Conservation (phyloP, 2,888 invertebrate species). For the Galeopsomyia nigrocyanea region DNA sequence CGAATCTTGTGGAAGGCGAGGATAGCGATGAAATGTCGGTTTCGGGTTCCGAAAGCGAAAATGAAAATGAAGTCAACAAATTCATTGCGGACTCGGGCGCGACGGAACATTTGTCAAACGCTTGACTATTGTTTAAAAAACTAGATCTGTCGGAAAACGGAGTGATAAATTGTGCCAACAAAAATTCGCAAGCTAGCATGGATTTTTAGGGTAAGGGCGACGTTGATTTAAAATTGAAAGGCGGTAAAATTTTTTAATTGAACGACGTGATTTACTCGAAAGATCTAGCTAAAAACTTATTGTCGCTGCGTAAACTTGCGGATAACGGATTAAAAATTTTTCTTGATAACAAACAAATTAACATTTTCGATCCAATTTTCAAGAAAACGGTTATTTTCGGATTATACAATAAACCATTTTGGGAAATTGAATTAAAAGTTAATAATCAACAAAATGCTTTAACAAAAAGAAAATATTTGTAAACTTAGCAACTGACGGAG, state of each 20-base stretch:
- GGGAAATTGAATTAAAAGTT: too few relatives aligned
- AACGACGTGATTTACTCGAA: slow-evolving; percentile 10
- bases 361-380: too few relatives aligned
- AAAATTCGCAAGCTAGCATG: not conserved
- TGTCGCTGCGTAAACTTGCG: not conserved
- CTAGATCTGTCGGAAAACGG: not conserved
- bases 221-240: not conserved
- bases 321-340: not conserved
- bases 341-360: slow-evolving; percentile 3
- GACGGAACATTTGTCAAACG: slow-evolving; percentile 12
- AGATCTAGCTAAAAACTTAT: slow-evolving; percentile 1
- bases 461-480: too few relatives aligned
- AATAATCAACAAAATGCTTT: too few relatives aligned
- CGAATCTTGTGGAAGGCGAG: too few relatives aligned
- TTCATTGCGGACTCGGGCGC: slow-evolving; percentile 19
- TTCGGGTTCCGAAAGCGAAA: too few relatives aligned
- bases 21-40: too few relatives aligned
- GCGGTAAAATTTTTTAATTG: slow-evolving; percentile 38
- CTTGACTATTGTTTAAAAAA: slow-evolving; percentile 8
- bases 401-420: too few relatives aligned
- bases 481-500: too few relatives aligned
- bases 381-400: too few relatives aligned
- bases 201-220: not conserved
- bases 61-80: not conserved
- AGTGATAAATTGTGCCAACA: not conserved